Evolutionary conservation across 1,140 invertebrate species (phyloP), one percentile per base, ranked within the genome.

Genomic region (Argopecten irradians): DNA sequence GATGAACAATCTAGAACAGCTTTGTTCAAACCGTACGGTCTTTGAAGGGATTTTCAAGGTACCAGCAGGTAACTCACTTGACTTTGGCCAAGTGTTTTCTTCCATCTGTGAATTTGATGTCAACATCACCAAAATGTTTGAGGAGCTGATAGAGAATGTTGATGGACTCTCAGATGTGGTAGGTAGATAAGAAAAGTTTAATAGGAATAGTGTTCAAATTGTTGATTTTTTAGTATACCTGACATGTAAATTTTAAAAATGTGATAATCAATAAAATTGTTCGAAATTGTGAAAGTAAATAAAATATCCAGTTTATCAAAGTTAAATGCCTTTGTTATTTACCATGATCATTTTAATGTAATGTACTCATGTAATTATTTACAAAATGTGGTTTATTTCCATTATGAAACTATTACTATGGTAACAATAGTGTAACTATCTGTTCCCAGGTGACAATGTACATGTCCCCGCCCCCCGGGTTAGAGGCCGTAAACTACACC

Each of bases 41-140:
- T 92, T 93, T 43, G 86, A 85, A 7, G 19, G 90, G 22, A 82
- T 91, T 22, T 84, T 93, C 34, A 85, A 33, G 36, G 88, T 55
- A 86, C 88, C 88, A 55, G 33, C 83, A 41, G 83, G 85, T 86
- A 82, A 35, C 88, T 87, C 87, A 71, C 35, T 83, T 35, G 34
- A 46, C 55, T 22, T 82, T 34, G 41, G 71, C 19, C 71, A 83
- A 14, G 7, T 92, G 7, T 90, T 90, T 84, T 36, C 86, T 16
- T 89, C 89, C 34, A 86, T 93, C 9, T 92, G 90, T 89, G 86
- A 87, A 34, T 46, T 92, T 0, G 91, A 91, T 83, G 22, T 93
- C 16, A 91, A 92, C 86, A 71, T 85, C 28, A 89, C 90, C 28
- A 36, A 55, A n/a, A 55, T 93, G 16, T 71, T 89, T 41, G 87